Evolutionary conservation across 2,888 invertebrate species (phyloP), one percentile per base, ranked within the genome.

Genomic region (Xanthia togata): DNA sequence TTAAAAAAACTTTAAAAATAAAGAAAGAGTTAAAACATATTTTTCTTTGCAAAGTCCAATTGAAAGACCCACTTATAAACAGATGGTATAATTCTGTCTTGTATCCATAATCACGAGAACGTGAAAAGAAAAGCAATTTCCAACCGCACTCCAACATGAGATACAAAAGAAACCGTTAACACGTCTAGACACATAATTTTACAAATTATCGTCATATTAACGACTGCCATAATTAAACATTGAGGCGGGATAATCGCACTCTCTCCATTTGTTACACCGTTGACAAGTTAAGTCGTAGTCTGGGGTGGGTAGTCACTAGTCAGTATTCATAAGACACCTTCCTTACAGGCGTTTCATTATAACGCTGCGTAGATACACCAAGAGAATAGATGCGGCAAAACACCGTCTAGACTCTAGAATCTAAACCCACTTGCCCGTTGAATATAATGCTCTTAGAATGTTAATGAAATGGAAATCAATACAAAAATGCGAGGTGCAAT

Each of bases 321-420:
- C 94, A 93, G 94, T 95, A 95, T 95, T 95, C 95, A 95, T 94
- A 94, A 95, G 94, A 94, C 92, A 94, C 93, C 94, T 93, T 94
- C 91, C 92, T 91, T 90, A 89, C 87, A 87, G 86, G 82, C 86
- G 89, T 89, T 84, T 85, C 87, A 89, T 88, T 88, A 88, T 84
- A 84, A 79, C 67, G 26, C 70, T 86, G 80, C 87, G 83, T 89
- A 93, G 94, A 92, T 59, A 79, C 83, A 86, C 65, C 53, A 89
- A 90, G 83, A 78, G 72, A 83, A 83, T 87, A 70, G 91, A 92
- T 57, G 75, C 77, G 91, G 87, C 91, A 90, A 82, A 78, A 82
- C 67, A 69, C 47, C 70, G 83, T 90, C 88, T 90, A 90, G 89
- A 91, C 88, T 78, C 83, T 89, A 90, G 87, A 89, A 86, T 77